phyloP scores from a whole-genome alignment of 2,888 invertebrate species.

The Meliscaeva auricollis region DNA sequence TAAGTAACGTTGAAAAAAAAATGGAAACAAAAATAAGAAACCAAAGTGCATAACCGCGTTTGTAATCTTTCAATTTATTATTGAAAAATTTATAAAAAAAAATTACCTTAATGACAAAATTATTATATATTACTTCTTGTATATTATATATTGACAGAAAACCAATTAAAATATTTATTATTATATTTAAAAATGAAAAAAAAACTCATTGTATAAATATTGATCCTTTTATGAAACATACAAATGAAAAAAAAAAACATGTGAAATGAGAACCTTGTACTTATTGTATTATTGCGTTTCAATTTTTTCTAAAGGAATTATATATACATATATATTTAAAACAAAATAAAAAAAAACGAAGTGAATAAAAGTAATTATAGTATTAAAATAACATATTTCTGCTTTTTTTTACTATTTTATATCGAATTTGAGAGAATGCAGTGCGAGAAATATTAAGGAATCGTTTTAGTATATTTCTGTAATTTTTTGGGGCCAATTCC shows the following conservation, averaged over 20 bases:
- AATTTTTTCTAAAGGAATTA: slow-evolving; percentile 72
- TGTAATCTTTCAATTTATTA: slow-evolving; percentile 60
- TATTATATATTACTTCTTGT: slow-evolving; percentile 63
- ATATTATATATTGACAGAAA: slow-evolving; percentile 60
- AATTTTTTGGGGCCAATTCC: too few relatives aligned
- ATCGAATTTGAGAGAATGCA: too few relatives aligned
- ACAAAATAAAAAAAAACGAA: slow-evolving; percentile 50
- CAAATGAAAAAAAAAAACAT: slow-evolving; percentile 43
- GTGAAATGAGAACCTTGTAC: slow-evolving; percentile 65
- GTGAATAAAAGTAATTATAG: slow-evolving; percentile 67
- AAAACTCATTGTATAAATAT: slow-evolving; percentile 63
- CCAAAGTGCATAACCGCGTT: slow-evolving; percentile 63
- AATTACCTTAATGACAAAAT: slow-evolving; percentile 37
- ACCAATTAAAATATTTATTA: slow-evolving; percentile 49
- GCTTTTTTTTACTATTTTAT: background rate
- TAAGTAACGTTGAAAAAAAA: slow-evolving; percentile 1
- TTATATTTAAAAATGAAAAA: slow-evolving; percentile 24
- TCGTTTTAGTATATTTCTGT: too few relatives aligned
- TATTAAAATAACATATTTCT: slow-evolving; percentile 22
- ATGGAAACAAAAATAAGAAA: slow-evolving; percentile 17
- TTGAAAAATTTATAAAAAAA: slow-evolving; percentile 35
- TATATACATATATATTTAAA: slow-evolving; percentile 60
- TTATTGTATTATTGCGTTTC: slow-evolving; percentile 75
- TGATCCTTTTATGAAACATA: slow-evolving; percentile 67
- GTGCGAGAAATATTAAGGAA: too few relatives aligned